Base-by-base conservation (phyloP, 1,140 invertebrate genomes). In the Drosophila insularis region DNA sequence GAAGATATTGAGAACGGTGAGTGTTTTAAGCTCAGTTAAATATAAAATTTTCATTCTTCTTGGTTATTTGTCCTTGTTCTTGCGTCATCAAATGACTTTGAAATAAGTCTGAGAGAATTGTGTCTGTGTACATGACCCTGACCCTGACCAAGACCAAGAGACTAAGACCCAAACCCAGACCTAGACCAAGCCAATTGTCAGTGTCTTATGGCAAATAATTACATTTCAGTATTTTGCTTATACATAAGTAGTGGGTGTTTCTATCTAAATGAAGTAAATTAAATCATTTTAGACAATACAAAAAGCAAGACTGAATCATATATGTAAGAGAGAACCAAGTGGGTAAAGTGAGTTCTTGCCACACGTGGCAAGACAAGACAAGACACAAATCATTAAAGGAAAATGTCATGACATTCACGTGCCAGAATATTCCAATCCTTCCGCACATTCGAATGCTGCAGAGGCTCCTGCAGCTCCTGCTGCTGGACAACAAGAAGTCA, bases 401-500 rank as follows among this genome's bases (percentile, higher is more conserved):
- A 58, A 58, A 58, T 58, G n/a, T 11, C 55, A 35, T 58, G 55
- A n/a, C 31, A 31, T 58, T 58, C 55, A 58, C 55, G 55, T 58
- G 55, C 55, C 31, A 56, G n/a, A 17, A 56, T 8, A 35, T 32
- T 5, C 8, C 6, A 37, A 58, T 58, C 55, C 31, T 58, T 58
- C 17, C 14, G 55, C 27, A 35, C 27, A 53, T 56, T 10, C 2
- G 27, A 27, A 13, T 14, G n/a, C 6, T 8, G 27, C 27, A 7
- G 19, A 46, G 8, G 43, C 43, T 50, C 17, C 17, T 21, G 43
- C 40, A 21, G 43, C 17, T 14, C 17, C 7, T 19, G 43, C 17
- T 19, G 14, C 43, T 50, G 43, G 43, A 50, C 43, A 19, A 37
- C 68, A 61, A 46, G 58, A 68, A 72, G 17, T 73, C 61, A 56